Conservation (phyloP, 2,888 invertebrate species). For the Cosmopolites sordidus region DNA sequence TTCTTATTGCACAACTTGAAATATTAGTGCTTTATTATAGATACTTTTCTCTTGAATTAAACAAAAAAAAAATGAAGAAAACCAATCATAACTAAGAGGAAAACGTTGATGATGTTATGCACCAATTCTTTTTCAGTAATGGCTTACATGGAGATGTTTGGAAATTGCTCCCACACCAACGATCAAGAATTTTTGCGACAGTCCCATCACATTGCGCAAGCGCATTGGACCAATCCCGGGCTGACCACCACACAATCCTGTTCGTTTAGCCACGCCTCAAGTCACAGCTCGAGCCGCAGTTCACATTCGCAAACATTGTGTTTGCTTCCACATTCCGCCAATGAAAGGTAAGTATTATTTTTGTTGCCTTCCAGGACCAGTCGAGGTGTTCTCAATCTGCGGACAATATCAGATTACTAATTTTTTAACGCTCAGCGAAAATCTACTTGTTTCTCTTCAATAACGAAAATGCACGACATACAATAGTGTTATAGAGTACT, state of each 20-base stretch:
- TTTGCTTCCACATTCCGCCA: conserved; percentile 39
- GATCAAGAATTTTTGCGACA: conserved; percentile 78
- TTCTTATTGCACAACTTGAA: no score
- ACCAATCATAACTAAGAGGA: no score
- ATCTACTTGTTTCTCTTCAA: no score
- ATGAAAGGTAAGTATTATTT: conserved; percentile 21
- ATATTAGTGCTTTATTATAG: no score
- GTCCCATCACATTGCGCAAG: conserved; percentile 66
- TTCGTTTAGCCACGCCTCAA: conserved; percentile 49
- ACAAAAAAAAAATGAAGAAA: no score
- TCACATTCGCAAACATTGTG: conserved; percentile 39
- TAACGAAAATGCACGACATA: no score
- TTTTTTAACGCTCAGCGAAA: no score
- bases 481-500: no score
- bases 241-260: conserved; percentile 57
- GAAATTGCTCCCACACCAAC: conserved; percentile 78
- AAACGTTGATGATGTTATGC: conserved; percentile 12
- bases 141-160: conserved; percentile 96
- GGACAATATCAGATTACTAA: no score
- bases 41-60: no score
- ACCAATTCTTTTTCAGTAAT: conserved; percentile 62
- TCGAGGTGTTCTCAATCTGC: no score
- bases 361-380: no score
- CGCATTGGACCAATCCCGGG: conserved; percentile 39
- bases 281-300: conserved; percentile 38